Base-by-base conservation (phyloP, 2,888 invertebrate species). In the Taenaris catops region DNA sequence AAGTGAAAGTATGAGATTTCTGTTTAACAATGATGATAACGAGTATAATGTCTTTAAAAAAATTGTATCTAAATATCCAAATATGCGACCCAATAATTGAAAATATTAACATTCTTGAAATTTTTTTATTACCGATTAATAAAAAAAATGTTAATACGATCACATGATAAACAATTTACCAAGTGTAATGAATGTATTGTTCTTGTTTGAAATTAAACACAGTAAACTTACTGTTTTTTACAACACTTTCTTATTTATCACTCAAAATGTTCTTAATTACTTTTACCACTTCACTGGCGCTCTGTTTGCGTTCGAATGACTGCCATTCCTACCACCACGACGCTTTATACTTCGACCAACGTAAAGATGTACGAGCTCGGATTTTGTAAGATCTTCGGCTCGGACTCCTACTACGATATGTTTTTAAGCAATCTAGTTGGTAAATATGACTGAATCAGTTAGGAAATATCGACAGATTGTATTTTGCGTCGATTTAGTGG, bases 301-400 rank as follows among this genome's bases (percentile, higher is more conserved):
- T 72, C 61, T 72, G 81, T 70, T 73, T 72, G 78, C 69, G 74
- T 72, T 63, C 69, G 84, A 86, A 83, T 86, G 86, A 63, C 72
- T 73, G 61, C 67, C 60, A 69, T 63, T 63, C 65, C 73, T 62
- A 73, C 78, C 64, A 67, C 73, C 56, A 55, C 76, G 53, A 60
- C 64, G 70, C 73, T 84, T 86, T 86, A 86, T 86, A 86, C 76
- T 72, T 83, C 73, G 70, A 78, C 72, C 75, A 67, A 65, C 59
- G 62, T 63, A 80, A 84, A 84, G 83, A 78, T 70, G 81, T 69
- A 74, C 60, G 72, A 72, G 48, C 61, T 49, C 55, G 53, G 84
- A 79, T 86, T 86, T 86, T 83, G 86, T 81, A 86, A 84, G 86
- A 81, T 74, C 63, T 56, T 63, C 59, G 60, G 60, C 63, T 55